A percentile compares a stretch with the other conserved stretches of the same genome.
These are phyloP conservation scores for Polyploca ridens DNA, from an alignment of 2,888 invertebrate species.

Conservation along the genomic window DNA sequence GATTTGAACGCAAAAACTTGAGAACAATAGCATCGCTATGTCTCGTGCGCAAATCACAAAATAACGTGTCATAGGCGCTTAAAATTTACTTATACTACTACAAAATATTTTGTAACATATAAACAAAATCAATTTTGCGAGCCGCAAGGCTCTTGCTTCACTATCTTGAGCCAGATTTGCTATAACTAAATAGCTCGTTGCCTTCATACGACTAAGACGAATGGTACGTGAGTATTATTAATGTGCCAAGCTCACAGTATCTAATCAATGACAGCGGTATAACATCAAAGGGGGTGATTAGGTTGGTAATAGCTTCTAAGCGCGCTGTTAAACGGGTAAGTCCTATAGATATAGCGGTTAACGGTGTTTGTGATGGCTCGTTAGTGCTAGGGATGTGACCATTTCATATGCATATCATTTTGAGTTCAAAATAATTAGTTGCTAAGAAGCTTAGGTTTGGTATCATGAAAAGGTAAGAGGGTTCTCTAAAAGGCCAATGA, in stretches of 20 bases:
- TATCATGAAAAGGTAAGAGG: too few species aligned
- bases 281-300: slow-evolving; percentile 30
- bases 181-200: background rate
- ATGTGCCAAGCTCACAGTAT: slow-evolving; percentile 11
- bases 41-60: too few species aligned
- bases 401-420: slow-evolving; percentile 16
- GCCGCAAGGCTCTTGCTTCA: background rate
- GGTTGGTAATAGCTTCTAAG: slow-evolving; percentile 25
- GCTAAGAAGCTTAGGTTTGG: too few species aligned
- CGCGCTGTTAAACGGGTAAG: slow-evolving; percentile 19
- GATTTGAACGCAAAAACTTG: too few species aligned
- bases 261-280: slow-evolving; percentile 25
- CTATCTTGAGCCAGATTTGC: background rate
- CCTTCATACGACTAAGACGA: background rate
- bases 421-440: background rate
- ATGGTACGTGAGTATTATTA: background rate
- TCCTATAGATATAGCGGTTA: background rate
- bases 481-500: too few species aligned
- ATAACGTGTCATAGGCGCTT: too few species aligned
- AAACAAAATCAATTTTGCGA: background rate
- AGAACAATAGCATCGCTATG: too few species aligned
- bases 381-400: slow-evolving; percentile 22
- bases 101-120: too few species aligned
- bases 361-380: slow-evolving; percentile 15
- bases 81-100: too few species aligned